phyloP scores from a whole-genome alignment of 2,888 invertebrate species.

The Icerya purchasi region DNA sequence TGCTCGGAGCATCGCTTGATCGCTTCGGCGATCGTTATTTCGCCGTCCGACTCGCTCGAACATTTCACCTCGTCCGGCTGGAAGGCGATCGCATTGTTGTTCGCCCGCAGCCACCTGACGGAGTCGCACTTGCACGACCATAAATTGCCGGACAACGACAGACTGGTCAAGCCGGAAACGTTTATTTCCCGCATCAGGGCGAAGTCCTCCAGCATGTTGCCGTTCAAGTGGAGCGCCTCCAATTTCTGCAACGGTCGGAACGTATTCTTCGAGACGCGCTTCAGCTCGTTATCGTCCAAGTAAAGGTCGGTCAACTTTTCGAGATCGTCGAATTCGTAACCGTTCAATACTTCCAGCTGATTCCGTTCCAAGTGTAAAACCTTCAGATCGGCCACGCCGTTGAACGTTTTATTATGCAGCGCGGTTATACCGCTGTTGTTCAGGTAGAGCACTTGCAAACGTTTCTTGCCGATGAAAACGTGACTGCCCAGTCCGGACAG shows the following conservation, averaged over 20 bases:
- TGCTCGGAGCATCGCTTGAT: conserved; percentile 37
- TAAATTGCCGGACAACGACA: conserved; percentile 60
- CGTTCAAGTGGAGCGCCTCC: conserved; percentile 52
- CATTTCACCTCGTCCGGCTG: conserved; percentile 31
- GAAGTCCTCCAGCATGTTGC: conserved; percentile 60
- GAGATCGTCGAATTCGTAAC: conserved; percentile 61
- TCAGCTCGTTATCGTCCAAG: conserved; percentile 51
- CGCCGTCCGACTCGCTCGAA: conserved; percentile 55
- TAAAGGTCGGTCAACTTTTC: conserved; percentile 63
- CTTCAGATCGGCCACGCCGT: conserved; percentile 55
- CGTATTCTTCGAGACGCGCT: conserved; percentile 48
- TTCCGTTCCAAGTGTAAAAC: conserved; percentile 75
- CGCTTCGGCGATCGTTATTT: conserved; percentile 52
- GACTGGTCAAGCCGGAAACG: conserved; percentile 70
- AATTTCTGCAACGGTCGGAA: conserved; percentile 50
- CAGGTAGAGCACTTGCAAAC: conserved; percentile 64
- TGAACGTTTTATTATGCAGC: conserved; percentile 75
- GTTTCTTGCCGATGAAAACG: conserved; percentile 78
- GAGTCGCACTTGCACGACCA: conserved; percentile 84
- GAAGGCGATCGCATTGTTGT: conserved; percentile 9
- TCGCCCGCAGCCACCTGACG: conserved; percentile 39
- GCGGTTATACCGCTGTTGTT: conserved; percentile 71
- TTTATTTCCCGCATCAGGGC: conserved; percentile 65
- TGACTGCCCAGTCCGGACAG: conserved; percentile 69
- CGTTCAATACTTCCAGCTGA: conserved; percentile 51